Base-by-base conservation (phyloP, 2,113 vertebrate species). In the Dascyllus trimaculatus region DNA sequence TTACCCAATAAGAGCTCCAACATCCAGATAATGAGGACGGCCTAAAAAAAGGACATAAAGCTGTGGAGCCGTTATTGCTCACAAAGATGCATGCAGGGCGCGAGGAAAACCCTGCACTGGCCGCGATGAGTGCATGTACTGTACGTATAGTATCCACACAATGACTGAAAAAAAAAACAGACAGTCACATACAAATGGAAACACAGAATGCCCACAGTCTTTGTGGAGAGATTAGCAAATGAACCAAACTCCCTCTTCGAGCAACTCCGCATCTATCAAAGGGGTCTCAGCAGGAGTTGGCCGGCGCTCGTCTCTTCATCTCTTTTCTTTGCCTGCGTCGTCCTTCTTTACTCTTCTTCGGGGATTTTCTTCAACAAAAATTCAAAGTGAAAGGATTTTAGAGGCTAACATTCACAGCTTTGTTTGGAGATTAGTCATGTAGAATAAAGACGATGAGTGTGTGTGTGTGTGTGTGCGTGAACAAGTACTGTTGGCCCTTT, bases 371-470 rank as follows among this genome's bases (percentile, higher is more conserved):
- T 71, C 48, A 43, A 67, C 75, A 56, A 83, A 81, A 77, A 82
- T 77, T 84, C 82, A 86, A 84, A 86, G 81, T 72, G 64, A 86
- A 85, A 81, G 71, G 79, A 92, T 89, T 88, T 91, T 75, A 81
- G 75, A 84, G 82, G 87, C 82, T 82, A 89, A 88, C 80, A 85
- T 85, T 80, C 75, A 45, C 75, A 71, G 86, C 89, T 88, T 91
- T 90, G 78, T 91, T 90, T 85, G 74, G 85, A 88, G 89, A 89
- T 91, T 89, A 92, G 80, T 82, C 68, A 85, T 82, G 63, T 24
- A 77, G 74, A 89, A 83, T 66, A 71, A 88, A 82, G 59, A 75
- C 10, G 35, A 80, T 29, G 59, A 15, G 61, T 11, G 73, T 48
- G 59, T 75, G 71, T 45, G 26, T 76, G 32, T 54, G 48, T 75